These are phyloP conservation scores for Orchestia grillus DNA, from an alignment of 1,140 invertebrate genomes.

Conservation along the genomic window DNA sequence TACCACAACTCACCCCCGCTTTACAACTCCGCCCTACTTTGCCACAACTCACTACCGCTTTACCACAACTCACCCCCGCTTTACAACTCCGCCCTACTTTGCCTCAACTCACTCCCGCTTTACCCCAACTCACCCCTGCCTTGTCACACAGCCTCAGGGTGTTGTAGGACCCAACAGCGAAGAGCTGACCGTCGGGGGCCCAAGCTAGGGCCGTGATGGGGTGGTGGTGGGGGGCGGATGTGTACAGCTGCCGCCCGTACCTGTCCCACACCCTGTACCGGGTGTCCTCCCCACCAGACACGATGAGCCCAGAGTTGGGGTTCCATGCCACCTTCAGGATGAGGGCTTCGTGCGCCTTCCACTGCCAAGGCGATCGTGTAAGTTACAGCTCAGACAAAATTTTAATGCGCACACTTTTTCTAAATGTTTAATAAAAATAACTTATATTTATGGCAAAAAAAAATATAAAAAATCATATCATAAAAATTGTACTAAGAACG, in stretches of 20 bases:
- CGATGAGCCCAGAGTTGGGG: slow-evolving; percentile 85
- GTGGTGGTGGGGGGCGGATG: slow-evolving; percentile 85
- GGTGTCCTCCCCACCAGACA: slow-evolving; percentile 96
- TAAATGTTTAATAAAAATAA: too few relatives aligned
- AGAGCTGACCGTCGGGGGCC: slow-evolving; percentile 90
- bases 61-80: too few relatives aligned
- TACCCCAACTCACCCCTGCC: slow-evolving; percentile 76
- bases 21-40: too few relatives aligned
- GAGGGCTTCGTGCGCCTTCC: slow-evolving; percentile 96
- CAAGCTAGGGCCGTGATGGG: slow-evolving; percentile 93
- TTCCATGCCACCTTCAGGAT: slow-evolving; percentile 92
- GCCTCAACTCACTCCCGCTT: too few relatives aligned
- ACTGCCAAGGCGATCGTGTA: slow-evolving; percentile 76
- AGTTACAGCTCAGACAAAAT: too few relatives aligned
- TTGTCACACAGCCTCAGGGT: slow-evolving; percentile 92
- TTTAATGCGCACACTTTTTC: too few relatives aligned
- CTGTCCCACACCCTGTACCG: slow-evolving; percentile 96
- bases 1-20: too few relatives aligned
- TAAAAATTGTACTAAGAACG: too few relatives aligned
- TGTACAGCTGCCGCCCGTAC: slow-evolving; percentile 88
- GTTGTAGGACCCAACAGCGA: slow-evolving; percentile 94
- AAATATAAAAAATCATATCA: too few relatives aligned
- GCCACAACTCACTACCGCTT: too few relatives aligned
- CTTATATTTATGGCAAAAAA: too few relatives aligned
- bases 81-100: too few relatives aligned